These are phyloP conservation scores for Lydus trimaculatus DNA, from an alignment of 2,888 invertebrate genomes.

Conservation along the genomic window DNA sequence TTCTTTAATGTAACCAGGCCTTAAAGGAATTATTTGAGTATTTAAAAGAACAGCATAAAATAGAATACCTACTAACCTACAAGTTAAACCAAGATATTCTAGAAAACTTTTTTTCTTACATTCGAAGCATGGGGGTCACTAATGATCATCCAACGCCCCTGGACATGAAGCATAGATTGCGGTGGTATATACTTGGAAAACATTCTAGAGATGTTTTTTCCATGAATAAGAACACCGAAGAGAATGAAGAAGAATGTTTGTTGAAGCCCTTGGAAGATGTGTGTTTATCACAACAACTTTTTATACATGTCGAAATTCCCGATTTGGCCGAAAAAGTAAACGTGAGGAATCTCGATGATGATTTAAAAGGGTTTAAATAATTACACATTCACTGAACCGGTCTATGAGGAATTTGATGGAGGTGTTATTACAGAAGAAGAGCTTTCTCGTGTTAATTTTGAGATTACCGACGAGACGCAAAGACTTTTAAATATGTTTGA, in stretches of 20 bases:
- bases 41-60: conserved; percentile 31
- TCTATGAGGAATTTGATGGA: neutral
- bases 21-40: conserved; percentile 25
- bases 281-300: too few relatives aligned
- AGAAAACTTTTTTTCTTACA: conserved; percentile 45
- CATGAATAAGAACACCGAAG: conserved; percentile 19
- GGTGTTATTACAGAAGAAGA: neutral
- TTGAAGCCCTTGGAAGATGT: too few relatives aligned
- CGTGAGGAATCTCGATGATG: too few relatives aligned
- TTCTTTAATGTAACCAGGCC: conserved; percentile 27
- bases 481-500: conserved; percentile 11
- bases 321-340: too few relatives aligned
- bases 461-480: neutral
- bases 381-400: conserved; percentile 2
- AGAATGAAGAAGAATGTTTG: conserved; percentile 7
- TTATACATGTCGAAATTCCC: too few relatives aligned
- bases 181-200: conserved; percentile 44
- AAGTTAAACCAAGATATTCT: conserved; percentile 38
- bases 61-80: conserved; percentile 36
- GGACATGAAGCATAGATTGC: conserved; percentile 35
- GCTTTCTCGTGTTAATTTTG: neutral
- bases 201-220: conserved; percentile 39
- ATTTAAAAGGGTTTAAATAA: neutral
- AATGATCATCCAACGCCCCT: conserved; percentile 42
- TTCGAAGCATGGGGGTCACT: conserved; percentile 40